Evolutionary conservation across 1,140 invertebrate species (phyloP).

Genomic region (Zaprionus capensis): DNA sequence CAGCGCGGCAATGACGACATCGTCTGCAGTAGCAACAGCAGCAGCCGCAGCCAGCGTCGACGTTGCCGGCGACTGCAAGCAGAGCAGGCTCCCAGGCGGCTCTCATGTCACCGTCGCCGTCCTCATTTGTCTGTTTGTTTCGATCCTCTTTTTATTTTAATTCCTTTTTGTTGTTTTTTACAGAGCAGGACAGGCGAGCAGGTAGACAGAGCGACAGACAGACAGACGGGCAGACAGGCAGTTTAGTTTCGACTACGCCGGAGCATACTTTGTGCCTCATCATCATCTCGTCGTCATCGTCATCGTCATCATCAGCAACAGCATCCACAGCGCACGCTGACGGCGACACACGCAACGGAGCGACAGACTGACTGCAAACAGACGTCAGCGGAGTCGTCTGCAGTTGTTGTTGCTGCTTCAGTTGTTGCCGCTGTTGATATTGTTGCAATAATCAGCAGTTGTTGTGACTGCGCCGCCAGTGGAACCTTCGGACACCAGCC

Average conservation of each 20-base stretch:
- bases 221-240: conserved; percentile 23
- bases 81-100: conserved; percentile 57
- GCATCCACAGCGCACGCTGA: conserved; percentile 47
- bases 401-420: conserved; percentile 33
- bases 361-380: conserved; percentile 69
- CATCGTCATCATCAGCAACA: neutral
- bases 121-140: conserved; percentile 76
- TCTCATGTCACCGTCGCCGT: conserved; percentile 77
- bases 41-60: conserved; percentile 3
- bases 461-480: conserved; percentile 31
- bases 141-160: conserved; percentile 50
- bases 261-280: conserved; percentile 76
- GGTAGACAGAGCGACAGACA: conserved; percentile 16
- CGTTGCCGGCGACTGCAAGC: conserved; percentile 49
- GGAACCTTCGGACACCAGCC: conserved; percentile 39
- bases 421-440: conserved; percentile 53
- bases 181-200: neutral
- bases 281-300: conserved; percentile 54
- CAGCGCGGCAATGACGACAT: conserved; percentile 50
- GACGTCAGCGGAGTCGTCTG: conserved; percentile 38
- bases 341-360: conserved; percentile 73
- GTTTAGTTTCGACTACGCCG: conserved; percentile 70
- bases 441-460: conserved; percentile 74
- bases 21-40: conserved; percentile 41
- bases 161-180: conserved; percentile 42